These are phyloP conservation scores for Euthynnus affinis DNA, from an alignment of 2,797 vertebrate genomes.

Conservation along the genomic window DNA sequence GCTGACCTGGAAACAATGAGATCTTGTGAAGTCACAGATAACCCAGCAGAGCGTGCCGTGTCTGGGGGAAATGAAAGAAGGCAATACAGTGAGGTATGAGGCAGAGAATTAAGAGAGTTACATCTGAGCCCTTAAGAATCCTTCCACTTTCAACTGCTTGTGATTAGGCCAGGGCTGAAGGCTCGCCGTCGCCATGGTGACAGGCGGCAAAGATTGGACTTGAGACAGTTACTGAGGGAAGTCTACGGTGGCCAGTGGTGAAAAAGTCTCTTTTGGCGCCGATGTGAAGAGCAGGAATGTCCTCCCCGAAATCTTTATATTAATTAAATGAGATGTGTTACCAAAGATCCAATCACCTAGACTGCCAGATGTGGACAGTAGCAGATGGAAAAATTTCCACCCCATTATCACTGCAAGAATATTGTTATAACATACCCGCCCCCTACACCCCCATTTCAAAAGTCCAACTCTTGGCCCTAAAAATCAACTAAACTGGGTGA, in stretches of 20 bases:
- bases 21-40: slow-evolving; percentile 45
- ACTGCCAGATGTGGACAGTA: slow-evolving; percentile 5
- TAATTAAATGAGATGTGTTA: slow-evolving; percentile 28
- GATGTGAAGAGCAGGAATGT: slow-evolving; percentile 32
- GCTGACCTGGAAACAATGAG: slow-evolving; percentile 38
- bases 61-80: slow-evolving; percentile 56
- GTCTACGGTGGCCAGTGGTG: slow-evolving; percentile 62
- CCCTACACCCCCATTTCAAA: neutral
- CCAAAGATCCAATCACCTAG: slow-evolving; percentile 8
- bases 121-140: slow-evolving; percentile 58
- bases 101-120: slow-evolving; percentile 59
- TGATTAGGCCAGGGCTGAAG: slow-evolving; percentile 63
- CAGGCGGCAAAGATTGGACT: slow-evolving; percentile 68
- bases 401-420: neutral
- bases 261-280: slow-evolving; percentile 63
- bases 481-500: neutral
- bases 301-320: slow-evolving; percentile 15
- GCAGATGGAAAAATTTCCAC: neutral
- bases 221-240: slow-evolving; percentile 66
- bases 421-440: neutral
- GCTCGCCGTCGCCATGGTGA: slow-evolving; percentile 77
- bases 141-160: slow-evolving; percentile 61
- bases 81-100: slow-evolving; percentile 32
- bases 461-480: neutral
- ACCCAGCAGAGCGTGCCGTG: slow-evolving; percentile 28